These are phyloP conservation scores for Sebastes fasciatus DNA, from an alignment of 2,113 vertebrate genomes.

Conservation along the genomic window DNA sequence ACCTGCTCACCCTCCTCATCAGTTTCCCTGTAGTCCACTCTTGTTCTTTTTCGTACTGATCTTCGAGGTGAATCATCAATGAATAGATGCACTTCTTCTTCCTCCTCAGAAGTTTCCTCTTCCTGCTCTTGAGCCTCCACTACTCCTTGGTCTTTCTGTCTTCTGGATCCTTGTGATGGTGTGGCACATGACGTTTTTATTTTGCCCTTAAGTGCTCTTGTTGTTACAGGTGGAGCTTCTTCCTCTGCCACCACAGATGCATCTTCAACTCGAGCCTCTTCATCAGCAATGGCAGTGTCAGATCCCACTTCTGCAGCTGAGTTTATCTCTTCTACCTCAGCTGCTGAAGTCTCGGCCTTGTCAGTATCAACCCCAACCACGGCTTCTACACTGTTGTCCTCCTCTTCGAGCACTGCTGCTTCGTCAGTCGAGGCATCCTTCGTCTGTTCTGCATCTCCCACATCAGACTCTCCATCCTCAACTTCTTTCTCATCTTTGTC, in stretches of 20 bases:
- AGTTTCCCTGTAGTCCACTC: slow-evolving; percentile 78
- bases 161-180: neutral
- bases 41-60: slow-evolving; percentile 6
- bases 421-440: neutral
- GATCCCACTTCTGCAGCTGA: neutral
- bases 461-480: neutral
- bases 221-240: neutral
- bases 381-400: neutral
- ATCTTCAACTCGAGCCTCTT: neutral
- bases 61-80: neutral
- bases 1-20: slow-evolving; percentile 33
- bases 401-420: slow-evolving; percentile 1
- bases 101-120: too few species aligned
- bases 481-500: neutral
- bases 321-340: slow-evolving; percentile 8
- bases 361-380: neutral
- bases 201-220: slow-evolving; percentile 7
- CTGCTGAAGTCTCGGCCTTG: neutral
- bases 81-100: too few species aligned
- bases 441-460: neutral
- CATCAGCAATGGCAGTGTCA: neutral
- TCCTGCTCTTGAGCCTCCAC: too few species aligned
- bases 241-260: neutral
- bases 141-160: neutral
- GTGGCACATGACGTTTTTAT: neutral